Base-by-base conservation (phyloP, 2,888 invertebrate species). In the Spodoptera exigua region DNA sequence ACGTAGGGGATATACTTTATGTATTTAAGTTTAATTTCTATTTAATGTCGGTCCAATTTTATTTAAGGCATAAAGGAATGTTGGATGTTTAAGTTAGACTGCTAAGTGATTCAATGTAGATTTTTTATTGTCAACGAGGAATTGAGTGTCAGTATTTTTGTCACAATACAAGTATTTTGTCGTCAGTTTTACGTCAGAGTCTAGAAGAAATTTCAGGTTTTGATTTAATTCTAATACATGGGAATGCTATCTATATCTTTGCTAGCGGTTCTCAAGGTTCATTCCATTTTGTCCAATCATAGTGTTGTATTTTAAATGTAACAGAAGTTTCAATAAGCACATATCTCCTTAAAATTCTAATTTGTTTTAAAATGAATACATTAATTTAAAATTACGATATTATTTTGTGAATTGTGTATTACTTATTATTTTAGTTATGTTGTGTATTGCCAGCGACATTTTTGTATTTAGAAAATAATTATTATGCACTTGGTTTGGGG, bases 401-500 rank as follows among this genome's bases (percentile, higher is more conserved):
- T 43, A 54, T 56, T 65, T 70, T 76, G 53, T 62, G 60, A 63
- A 62, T 70, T 40, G 32, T 61, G 54, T 66, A 62, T 45, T 49
- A 62, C 32, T 21, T 68, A 60, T 61, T 37, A 64, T 54, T 66
- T 55, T 63, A 60, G 39, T 64, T 58, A 66, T 59, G 61, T 64
- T 62, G 61, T 74, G 73, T 57, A 74, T 70, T 67, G 73, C 74
- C 73, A 73, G 70, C 69, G 73, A 78, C 74, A 69, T 80, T 69
- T 80, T 83, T 88, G 75, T 88, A 84, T 84, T 84, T 82, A 80
- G 78, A 80, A 73, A 27, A 79, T 83, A 71, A 80, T 77, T 82
- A 79, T 82, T 83, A 84, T 87, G 91, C 93, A 93, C 92, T 86
- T 90, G 93, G 94, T 93, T 92, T 91, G 89, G 92, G 94, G 90